A percentile compares a stretch with the other conserved stretches of the same genome.
Evolutionary conservation across 1,140 invertebrate genomes (phyloP).

Genomic region (Camponotus vicinus): DNA sequence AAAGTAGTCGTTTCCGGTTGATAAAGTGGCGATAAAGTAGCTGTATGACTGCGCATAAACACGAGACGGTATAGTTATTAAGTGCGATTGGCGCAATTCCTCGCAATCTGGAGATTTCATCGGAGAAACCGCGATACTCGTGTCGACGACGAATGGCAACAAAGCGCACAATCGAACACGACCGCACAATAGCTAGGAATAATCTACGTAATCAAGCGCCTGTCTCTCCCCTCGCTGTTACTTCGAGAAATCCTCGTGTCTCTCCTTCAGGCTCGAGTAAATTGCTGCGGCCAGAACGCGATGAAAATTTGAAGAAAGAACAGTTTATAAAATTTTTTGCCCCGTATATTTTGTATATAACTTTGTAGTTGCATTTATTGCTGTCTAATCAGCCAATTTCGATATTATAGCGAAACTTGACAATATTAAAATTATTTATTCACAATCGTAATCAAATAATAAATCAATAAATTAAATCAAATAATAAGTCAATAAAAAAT

Average conservation of each 20-base stretch:
- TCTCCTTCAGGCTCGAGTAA: constrained; percentile 35
- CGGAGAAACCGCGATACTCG: constrained; percentile 38
- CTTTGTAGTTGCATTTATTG: not conserved
- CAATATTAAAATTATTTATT: not conserved
- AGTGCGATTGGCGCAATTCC: constrained; percentile 44
- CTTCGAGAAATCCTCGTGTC: constrained; percentile 33
- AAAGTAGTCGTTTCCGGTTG: constrained; percentile 44
- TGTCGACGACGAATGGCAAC: constrained; percentile 38
- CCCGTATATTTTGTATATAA: not conserved
- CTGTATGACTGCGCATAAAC: not conserved
- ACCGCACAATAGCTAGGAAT: constrained; percentile 44
- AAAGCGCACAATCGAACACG: constrained; percentile 20
- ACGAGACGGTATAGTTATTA: constrained; percentile 42
- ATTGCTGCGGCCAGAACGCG: not conserved
- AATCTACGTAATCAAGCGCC: constrained; percentile 44
- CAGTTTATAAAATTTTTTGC: not conserved
- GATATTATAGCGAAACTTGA: not conserved
- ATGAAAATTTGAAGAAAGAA: constrained; percentile 6
- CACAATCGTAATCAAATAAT: not conserved
- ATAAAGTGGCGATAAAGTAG: constrained; percentile 35
- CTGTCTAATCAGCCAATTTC: not conserved
- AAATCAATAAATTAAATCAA: not conserved
- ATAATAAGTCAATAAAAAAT: too few species aligned
- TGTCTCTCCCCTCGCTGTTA: constrained; percentile 46
- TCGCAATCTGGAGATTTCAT: constrained; percentile 49